Evolutionary conservation across 2,888 invertebrate species (phyloP).

Genomic region (Phasia obesa): DNA sequence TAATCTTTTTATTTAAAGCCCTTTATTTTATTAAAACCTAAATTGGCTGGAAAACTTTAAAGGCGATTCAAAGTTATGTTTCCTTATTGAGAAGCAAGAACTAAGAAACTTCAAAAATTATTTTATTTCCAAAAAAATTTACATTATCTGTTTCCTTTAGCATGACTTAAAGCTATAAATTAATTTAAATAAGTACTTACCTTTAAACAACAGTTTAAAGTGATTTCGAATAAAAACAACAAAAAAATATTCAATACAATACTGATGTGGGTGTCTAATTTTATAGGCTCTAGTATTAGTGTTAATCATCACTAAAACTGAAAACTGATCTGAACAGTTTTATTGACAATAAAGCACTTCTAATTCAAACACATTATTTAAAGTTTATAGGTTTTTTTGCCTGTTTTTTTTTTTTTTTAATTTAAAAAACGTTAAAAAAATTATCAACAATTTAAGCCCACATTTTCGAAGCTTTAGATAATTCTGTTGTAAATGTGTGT

Average conservation of each 20-base stretch:
- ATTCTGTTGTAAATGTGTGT: too few species aligned
- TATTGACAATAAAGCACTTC: constrained; percentile 41
- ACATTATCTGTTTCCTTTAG: constrained; percentile 32
- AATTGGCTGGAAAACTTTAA: too few species aligned
- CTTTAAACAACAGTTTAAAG: constrained; percentile 32
- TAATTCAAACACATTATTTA: constrained; percentile 27
- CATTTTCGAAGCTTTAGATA: constrained; percentile 17
- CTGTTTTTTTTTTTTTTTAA: neutral
- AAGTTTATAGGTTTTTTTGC: neutral
- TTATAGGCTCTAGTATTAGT: too few species aligned
- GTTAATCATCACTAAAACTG: constrained; percentile 30
- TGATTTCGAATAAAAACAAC: constrained; percentile 6
- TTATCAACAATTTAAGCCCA: constrained; percentile 43
- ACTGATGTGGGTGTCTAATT: constrained; percentile 43
- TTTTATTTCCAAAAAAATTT: constrained; percentile 2
- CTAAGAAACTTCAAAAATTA: neutral
- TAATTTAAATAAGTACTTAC: constrained; percentile 50
- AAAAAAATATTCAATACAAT: constrained; percentile 22
- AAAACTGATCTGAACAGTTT: constrained; percentile 44
- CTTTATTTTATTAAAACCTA: too few species aligned
- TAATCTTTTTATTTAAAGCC: too few species aligned
- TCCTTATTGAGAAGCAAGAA: neutral
- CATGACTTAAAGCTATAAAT: constrained; percentile 13
- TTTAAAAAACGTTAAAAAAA: neutral
- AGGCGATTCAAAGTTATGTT: too few species aligned